These are phyloP conservation scores for Lepidotrigona ventralis DNA, from an alignment of 1,140 invertebrate species.

Conservation along the genomic window DNA sequence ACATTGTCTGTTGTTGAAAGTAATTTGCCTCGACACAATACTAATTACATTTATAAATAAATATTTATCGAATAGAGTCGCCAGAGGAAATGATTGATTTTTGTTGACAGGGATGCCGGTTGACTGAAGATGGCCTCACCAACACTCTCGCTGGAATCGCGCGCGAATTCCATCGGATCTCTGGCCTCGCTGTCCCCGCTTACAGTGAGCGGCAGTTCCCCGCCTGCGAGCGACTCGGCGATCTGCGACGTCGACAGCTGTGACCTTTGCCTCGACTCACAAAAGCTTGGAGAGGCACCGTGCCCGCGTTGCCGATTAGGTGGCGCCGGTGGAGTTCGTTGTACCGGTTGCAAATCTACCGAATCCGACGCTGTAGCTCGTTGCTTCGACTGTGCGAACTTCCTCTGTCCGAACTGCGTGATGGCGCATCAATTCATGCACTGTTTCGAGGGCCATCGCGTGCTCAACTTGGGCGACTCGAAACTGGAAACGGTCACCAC, in stretches of 20 bases:
- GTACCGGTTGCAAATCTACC: conserved; percentile 93
- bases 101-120: conserved; percentile 83
- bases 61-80: background rate
- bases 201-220: conserved; percentile 90
- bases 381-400: conserved; percentile 97
- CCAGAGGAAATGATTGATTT: conserved; percentile 11
- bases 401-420: conserved; percentile 97
- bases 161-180: conserved; percentile 93
- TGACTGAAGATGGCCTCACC: conserved; percentile 89
- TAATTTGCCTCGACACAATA: too few relatives aligned
- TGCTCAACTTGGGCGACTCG: conserved; percentile 88
- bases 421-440: conserved; percentile 99
- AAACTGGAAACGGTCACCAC: conserved; percentile 77
- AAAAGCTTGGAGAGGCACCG: conserved; percentile 88
- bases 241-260: conserved; percentile 89
- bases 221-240: conserved; percentile 89
- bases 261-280: conserved; percentile 89
- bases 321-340: conserved; percentile 83
- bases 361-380: conserved; percentile 92
- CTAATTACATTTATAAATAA: too few relatives aligned
- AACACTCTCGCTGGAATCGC: conserved; percentile 94
- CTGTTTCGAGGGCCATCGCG: conserved; percentile 97
- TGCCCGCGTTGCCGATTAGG: conserved; percentile 89
- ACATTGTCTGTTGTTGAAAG: too few relatives aligned
- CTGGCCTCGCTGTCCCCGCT: conserved; percentile 86